Base-by-base conservation (phyloP, 2,888 invertebrate genomes). In the Ctena decussata region DNA sequence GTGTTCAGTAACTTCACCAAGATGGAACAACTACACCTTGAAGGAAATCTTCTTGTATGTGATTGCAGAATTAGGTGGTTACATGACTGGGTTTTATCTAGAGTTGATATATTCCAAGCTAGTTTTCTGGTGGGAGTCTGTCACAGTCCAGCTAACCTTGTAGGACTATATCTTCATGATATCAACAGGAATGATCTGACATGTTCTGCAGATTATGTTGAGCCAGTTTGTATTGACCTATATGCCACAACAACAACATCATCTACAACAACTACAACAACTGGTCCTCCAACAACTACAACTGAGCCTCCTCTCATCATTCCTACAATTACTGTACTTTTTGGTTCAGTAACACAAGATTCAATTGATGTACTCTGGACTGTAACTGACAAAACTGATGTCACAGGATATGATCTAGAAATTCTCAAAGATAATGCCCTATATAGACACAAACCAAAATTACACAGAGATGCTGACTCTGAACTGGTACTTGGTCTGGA, bases 1-100 rank as follows among this genome's bases (percentile, higher is more conserved):
- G 88, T 90, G n/a, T 92, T 94, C 35, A 76, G 82, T 39, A 84
- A 89, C 37, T 92, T 91, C 70, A 84, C 82, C 3, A 76, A 73
- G 11, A 75, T 91, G 8, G 83, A 89, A 6, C 80, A 76, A 11
- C 37, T 94, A 11, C 75, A 98, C 94, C 96, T 98, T 91, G 97
- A 97, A 35, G 97, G 97, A 71, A 98, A 98, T 95, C 98, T 97
- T 6, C 96, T 98, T 92, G 97, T 97, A 78, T 98, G 98, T 93
- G 97, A 98, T 94, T 98, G 98, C 94, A 97, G 97, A 39, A 95
- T 98, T 0, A 96, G 97, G 41, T 98, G 98, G 98, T 96, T 98
- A 0, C 97, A 97, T 21, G 97, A 90, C 24, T 91, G 90, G 92
- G 49, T 90, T 21, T 8, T 0, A n/a, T 57, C 24, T 8, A 32